Conservation (phyloP, 2,113 vertebrate species). For the Elephantulus edwardii region DNA sequence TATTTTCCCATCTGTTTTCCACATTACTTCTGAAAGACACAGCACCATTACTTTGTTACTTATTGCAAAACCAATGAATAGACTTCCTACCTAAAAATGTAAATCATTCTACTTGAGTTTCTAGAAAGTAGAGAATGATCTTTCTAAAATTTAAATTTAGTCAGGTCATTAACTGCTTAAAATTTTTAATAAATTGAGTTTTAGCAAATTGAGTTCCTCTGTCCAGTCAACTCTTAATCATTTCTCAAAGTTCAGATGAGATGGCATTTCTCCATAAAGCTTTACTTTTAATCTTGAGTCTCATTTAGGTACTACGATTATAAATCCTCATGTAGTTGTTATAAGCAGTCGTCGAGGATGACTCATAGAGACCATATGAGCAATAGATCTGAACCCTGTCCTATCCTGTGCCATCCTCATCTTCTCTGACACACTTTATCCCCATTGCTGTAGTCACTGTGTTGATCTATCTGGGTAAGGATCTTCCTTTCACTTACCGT, state of each 20-base stretch:
- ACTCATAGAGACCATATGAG: too few relatives aligned
- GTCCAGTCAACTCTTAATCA: neutral
- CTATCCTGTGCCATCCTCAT: too few relatives aligned
- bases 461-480: too few relatives aligned
- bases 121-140: neutral
- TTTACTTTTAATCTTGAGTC: neutral
- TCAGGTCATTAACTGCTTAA: neutral
- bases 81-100: neutral
- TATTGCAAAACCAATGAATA: neutral
- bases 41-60: neutral
- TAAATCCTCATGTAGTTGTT: too few relatives aligned
- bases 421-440: too few relatives aligned
- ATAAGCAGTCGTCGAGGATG: too few relatives aligned
- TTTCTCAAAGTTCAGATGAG: neutral
- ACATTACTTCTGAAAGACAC: neutral
- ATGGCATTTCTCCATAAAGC: neutral
- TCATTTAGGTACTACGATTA: neutral
- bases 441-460: too few relatives aligned
- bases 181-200: neutral
- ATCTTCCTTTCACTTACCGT: too few relatives aligned
- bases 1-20: neutral
- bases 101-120: neutral
- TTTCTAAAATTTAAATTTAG: neutral
- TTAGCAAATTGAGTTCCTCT: too few relatives aligned
- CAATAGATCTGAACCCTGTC: too few relatives aligned